Percentiles rank a stretch among this genome's conserved stretches.
Evolutionary conservation across 2,113 vertebrate genomes (phyloP).

Genomic region (Eidolon helvum): DNA sequence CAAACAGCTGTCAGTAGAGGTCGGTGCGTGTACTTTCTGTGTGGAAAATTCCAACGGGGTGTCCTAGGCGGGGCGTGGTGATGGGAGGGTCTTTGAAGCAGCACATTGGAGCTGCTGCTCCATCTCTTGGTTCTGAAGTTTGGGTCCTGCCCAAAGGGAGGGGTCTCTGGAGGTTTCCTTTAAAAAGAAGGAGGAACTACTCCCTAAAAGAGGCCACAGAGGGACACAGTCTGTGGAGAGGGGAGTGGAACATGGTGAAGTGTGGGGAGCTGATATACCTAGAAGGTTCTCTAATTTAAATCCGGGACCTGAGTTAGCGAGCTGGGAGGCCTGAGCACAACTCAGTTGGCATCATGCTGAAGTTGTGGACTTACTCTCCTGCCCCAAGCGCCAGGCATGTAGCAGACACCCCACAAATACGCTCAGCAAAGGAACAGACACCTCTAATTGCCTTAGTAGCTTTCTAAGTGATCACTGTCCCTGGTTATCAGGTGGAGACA

Average conservation of each 20-base stretch:
- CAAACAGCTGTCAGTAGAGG: background rate
- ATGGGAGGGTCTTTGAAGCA: background rate
- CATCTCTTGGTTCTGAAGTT: background rate
- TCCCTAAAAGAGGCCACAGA: background rate
- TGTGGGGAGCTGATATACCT: background rate
- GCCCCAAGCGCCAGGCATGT: background rate
- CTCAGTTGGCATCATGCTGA: rapidly evolving
- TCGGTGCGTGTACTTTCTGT: background rate
- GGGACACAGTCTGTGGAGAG: background rate
- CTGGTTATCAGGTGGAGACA: background rate
- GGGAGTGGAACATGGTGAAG: rapidly evolving
- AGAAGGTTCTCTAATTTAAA: background rate
- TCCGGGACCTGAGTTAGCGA: background rate
- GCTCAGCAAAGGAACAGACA: background rate
- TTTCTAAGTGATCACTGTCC: background rate
- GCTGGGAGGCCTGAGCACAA: background rate
- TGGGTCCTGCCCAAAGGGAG: background rate
- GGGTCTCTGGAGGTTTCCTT: background rate
- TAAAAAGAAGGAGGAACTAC: background rate
- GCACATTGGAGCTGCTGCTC: background rate
- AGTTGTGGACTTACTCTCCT: background rate
- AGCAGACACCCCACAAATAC: rapidly evolving
- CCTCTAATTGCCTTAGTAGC: background rate
- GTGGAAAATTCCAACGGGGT: background rate
- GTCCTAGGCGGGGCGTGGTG: rapidly evolving